A percentile compares a stretch with the other conserved stretches of the same genome.
These are phyloP conservation scores for Callyntrura sp. DNA, from an alignment of 2,888 invertebrate genomes.

Conservation along the genomic window DNA sequence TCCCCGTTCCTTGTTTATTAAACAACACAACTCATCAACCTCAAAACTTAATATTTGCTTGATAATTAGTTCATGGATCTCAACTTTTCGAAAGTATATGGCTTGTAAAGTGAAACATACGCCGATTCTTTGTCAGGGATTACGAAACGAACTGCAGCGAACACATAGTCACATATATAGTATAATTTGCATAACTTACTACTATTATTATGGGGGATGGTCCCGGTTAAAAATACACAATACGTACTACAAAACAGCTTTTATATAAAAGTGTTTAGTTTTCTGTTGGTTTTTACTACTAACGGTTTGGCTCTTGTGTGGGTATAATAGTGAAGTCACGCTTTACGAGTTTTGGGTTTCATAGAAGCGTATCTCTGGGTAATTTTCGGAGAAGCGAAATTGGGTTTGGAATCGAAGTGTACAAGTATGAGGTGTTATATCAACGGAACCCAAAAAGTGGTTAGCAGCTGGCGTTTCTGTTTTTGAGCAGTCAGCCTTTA, in stretches of 20 bases:
- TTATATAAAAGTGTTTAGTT: background rate
- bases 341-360: constrained; percentile 10
- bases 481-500: constrained; percentile 36
- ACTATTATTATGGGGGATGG: background rate
- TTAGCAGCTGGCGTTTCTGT: constrained; percentile 64
- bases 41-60: constrained; percentile 47
- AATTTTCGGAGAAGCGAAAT: background rate
- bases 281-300: background rate
- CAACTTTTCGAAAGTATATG: constrained; percentile 44
- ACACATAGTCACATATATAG: background rate
- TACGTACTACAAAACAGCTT: background rate
- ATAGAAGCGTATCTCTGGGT: constrained; percentile 20
- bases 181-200: constrained; percentile 33
- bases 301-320: background rate
- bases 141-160: background rate
- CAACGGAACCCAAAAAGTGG: constrained; percentile 42
- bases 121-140: background rate
- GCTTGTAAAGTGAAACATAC: background rate
- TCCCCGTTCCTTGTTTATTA: background rate
- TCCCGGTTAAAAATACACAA: background rate
- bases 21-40: constrained; percentile 17
- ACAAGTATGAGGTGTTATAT: constrained; percentile 19
- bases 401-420: background rate
- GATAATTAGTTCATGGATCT: constrained; percentile 56
- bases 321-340: background rate